Evolutionary conservation across 2,797 vertebrate genomes (phyloP).

Genomic region (Parauchenoglanis ngamensis): DNA sequence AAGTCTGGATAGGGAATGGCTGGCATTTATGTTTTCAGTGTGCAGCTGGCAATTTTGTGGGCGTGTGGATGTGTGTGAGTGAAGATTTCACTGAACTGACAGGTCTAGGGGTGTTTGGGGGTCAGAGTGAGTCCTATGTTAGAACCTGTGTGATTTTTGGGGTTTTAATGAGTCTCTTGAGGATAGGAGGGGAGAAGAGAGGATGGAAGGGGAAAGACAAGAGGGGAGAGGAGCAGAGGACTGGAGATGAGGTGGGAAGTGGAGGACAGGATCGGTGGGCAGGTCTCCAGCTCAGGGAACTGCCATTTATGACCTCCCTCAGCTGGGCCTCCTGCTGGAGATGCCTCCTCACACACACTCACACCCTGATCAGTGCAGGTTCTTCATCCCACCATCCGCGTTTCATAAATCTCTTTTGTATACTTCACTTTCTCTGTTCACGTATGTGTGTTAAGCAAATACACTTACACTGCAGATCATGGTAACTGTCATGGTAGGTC

Average conservation of each 20-base stretch:
- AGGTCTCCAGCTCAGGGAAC: constrained; percentile 34
- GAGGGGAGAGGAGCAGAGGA: neutral
- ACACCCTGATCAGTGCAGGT: constrained; percentile 3
- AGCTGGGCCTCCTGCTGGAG: constrained; percentile 38
- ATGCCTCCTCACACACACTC: constrained; percentile 1
- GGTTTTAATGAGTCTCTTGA: constrained; percentile 44
- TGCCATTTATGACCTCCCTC: constrained; percentile 43
- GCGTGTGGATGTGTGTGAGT: neutral
- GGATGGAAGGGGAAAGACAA: constrained; percentile 3
- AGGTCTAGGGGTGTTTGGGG: constrained; percentile 6
- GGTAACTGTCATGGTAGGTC: neutral
- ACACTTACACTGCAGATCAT: neutral
- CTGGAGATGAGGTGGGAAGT: constrained; percentile 12
- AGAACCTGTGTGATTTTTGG: constrained; percentile 13
- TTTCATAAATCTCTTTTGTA: neutral
- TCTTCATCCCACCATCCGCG: neutral
- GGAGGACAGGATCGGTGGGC: neutral
- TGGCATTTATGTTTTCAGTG: constrained; percentile 3
- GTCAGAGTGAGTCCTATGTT: constrained; percentile 24
- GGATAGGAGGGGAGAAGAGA: neutral
- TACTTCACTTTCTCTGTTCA: neutral
- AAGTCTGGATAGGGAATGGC: neutral
- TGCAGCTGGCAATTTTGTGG: neutral
- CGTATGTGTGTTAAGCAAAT: neutral
- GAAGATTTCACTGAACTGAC: constrained; percentile 14